These are phyloP conservation scores for Cistogaster globosa DNA, from an alignment of 2,888 invertebrate species.

Conservation along the genomic window DNA sequence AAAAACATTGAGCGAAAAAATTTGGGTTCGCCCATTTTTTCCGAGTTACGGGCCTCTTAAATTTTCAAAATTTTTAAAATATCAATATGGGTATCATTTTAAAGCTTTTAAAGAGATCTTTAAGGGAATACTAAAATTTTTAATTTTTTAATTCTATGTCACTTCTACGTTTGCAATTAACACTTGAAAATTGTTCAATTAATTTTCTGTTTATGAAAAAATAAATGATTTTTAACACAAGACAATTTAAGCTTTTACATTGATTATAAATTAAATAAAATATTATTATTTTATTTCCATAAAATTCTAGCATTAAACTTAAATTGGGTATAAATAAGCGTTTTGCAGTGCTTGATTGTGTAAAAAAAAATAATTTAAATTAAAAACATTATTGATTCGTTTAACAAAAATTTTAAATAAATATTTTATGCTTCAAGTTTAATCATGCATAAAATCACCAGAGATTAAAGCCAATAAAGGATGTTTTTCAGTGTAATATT, in stretches of 20 bases:
- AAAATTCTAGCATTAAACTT: constrained; percentile 1
- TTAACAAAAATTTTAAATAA: constrained; percentile 1
- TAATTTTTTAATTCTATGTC: too few species aligned
- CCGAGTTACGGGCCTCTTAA: too few species aligned
- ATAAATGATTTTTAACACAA: not conserved
- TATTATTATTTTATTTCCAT: constrained; percentile 6
- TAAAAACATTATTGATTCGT: constrained; percentile 31
- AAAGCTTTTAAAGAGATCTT: too few species aligned
- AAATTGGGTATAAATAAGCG: too few species aligned
- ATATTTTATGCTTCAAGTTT: constrained; percentile 34
- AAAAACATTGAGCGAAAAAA: too few species aligned
- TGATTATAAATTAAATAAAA: not conserved
- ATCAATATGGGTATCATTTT: too few species aligned
- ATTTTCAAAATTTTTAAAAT: too few species aligned
- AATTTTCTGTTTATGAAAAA: too few species aligned
- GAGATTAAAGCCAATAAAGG: constrained; percentile 27
- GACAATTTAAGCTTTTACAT: not conserved
- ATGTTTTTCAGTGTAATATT: constrained; percentile 21
- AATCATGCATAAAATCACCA: constrained; percentile 56
- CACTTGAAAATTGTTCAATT: too few species aligned
- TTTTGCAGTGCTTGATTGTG: constrained; percentile 1
- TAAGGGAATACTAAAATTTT: too few species aligned
- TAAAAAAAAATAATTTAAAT: constrained; percentile 4
- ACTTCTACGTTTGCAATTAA: too few species aligned
- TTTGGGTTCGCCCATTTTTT: too few species aligned